Conservation (phyloP, 2,113 vertebrate genomes). For the Serinus canaria region DNA sequence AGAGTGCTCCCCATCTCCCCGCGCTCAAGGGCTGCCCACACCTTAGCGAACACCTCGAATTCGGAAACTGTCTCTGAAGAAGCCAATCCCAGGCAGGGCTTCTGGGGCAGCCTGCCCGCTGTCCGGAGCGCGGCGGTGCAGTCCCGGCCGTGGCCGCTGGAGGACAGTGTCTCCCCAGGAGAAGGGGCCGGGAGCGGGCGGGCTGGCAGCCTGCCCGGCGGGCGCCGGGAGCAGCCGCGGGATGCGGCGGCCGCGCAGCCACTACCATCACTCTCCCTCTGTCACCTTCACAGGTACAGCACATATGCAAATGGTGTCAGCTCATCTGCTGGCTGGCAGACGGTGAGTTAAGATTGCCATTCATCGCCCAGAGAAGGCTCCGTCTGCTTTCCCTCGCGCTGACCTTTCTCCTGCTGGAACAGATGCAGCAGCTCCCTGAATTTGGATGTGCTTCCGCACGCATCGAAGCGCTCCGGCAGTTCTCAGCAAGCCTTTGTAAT, state of each 20-base stretch:
- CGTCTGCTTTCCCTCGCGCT: slow-evolving; percentile 30
- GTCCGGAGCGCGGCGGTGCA: not conserved
- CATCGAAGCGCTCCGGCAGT: not conserved
- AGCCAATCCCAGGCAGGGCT: rapidly evolving
- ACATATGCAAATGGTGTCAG: slow-evolving; percentile 39
- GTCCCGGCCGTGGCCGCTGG: slow-evolving; percentile 56
- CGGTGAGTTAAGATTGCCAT: slow-evolving; percentile 6
- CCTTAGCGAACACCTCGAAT: not conserved
- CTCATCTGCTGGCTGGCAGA: slow-evolving; percentile 47
- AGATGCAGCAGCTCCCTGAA: not conserved
- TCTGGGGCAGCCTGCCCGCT: rapidly evolving
- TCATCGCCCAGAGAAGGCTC: slow-evolving; percentile 20
- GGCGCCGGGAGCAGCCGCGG: not conserved
- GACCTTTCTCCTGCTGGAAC: slow-evolving; percentile 43
- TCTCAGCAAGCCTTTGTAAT: not conserved
- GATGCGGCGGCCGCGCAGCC: slow-evolving; percentile 4
- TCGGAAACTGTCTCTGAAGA: not conserved
- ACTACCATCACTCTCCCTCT: not conserved
- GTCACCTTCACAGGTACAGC: slow-evolving; percentile 63
- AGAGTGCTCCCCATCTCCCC: not conserved
- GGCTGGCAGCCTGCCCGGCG: not conserved
- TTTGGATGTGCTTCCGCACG: not conserved
- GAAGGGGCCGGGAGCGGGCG: not conserved
- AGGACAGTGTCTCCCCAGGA: slow-evolving; percentile 55
- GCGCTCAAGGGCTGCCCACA: not conserved